Base-by-base conservation (phyloP, 2,797 vertebrate species). In the Microtus agrestis region DNA sequence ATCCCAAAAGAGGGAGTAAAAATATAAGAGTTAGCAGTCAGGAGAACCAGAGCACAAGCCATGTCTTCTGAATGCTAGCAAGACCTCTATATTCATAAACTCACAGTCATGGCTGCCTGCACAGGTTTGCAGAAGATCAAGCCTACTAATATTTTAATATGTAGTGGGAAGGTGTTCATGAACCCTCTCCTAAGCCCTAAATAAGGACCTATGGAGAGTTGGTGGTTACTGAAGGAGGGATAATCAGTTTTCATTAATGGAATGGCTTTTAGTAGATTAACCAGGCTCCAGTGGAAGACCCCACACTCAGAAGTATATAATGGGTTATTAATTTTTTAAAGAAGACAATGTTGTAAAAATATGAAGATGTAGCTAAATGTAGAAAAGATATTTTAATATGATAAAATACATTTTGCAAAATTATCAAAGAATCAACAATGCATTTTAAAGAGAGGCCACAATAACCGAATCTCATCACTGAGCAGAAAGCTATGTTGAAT, bases 101-200 rank as follows among this genome's bases (percentile, higher is more conserved):
- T n/a, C 63, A 67, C 43, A 85, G 29, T 23, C 11, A 69, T n/a
- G 63, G 31, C 31, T 67, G 63, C 12, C 63, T 48, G 34, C 29
- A 46, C 63, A 67, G 61, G 11, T 43, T 31, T 85, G 43, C 19
- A 25, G 43, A 65, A 48, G 12, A 65, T 48, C 31, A 67, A 85
- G 63, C 10, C 34, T 67, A 31, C 48, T 19, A 67, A 67, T 19
- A 85, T n/a, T 85, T 48, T n/a, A 46, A 46, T 48, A n/a, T 51
- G 61, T 6, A 48, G 1, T n/a, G 12, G 12, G 40, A 67, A 85
- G 31, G 43, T 48, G 31, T 48, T 48, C 17, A 85, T 14, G 27
- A 67, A 2, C 0, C 2, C 40, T 5, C 15, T 11, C 25, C 10
- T 5, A 31, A 84, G 15, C 29, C 27, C 19, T n/a, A 69, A 69